Evolutionary conservation across 2,113 vertebrate species (phyloP).

Genomic region (Lota lota): DNA sequence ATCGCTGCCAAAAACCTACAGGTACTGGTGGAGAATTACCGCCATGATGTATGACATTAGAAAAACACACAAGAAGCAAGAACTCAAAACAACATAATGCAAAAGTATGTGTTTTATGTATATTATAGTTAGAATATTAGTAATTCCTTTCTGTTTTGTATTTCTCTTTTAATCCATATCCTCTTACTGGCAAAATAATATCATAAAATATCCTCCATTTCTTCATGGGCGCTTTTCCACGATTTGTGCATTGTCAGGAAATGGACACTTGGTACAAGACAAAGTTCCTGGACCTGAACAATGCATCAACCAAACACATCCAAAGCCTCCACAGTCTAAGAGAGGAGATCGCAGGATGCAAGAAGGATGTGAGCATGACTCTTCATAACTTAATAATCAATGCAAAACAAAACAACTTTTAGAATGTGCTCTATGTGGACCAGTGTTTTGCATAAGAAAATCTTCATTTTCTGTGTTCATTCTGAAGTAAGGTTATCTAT

Average conservation of each 20-base stretch:
- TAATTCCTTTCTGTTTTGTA: too few relatives aligned
- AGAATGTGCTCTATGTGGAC: too few relatives aligned
- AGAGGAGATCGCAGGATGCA: conserved; percentile 68
- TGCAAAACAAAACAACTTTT: too few relatives aligned
- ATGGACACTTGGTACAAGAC: conserved; percentile 78
- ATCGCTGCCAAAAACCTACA: conserved; percentile 83
- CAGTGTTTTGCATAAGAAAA: too few relatives aligned
- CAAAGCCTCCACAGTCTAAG: conserved; percentile 72
- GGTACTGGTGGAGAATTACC: conserved; percentile 55
- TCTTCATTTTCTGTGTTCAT: too few relatives aligned
- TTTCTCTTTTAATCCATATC: neutral
- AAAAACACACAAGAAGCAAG: too few relatives aligned
- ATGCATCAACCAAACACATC: conserved; percentile 70
- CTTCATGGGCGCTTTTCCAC: too few relatives aligned
- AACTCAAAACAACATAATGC: too few relatives aligned
- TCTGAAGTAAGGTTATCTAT: too few relatives aligned
- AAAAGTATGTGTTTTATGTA: too few relatives aligned
- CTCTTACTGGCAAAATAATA: neutral
- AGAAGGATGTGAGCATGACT: conserved; percentile 76
- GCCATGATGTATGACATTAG: too few relatives aligned
- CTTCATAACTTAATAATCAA: neutral
- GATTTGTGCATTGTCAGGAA: conserved; percentile 59
- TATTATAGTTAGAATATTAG: too few relatives aligned
- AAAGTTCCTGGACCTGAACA: conserved; percentile 80
- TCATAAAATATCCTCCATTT: neutral